A percentile compares a stretch with the other conserved stretches of the same genome.
Conservation (phyloP, 2,113 vertebrate genomes). For the Rhinoderma darwinii region DNA sequence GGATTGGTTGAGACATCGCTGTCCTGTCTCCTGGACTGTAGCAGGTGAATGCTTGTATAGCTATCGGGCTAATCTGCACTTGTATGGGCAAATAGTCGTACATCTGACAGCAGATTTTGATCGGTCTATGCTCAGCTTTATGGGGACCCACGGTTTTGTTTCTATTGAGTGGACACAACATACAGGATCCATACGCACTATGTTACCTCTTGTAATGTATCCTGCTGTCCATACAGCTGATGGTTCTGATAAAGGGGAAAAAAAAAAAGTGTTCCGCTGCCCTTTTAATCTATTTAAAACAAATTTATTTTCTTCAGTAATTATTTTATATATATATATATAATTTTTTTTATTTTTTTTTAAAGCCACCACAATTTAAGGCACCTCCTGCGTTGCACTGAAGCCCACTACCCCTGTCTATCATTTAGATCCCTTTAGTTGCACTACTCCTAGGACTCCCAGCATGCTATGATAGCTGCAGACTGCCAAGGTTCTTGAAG, state of each 20-base stretch:
- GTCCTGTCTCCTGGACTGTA: no score
- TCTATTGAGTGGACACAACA: neutral
- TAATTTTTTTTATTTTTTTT: no score
- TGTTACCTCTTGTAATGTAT: no score
- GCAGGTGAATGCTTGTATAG: no score
- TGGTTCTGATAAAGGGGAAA: neutral
- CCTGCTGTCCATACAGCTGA: neutral
- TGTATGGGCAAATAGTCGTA: no score
- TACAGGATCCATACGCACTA: neutral
- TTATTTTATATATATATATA: no score
- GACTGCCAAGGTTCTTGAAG: neutral
- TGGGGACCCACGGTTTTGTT: no score
- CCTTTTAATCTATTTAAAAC: neutral
- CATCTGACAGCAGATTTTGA: neutral
- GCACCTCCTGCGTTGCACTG: neutral
- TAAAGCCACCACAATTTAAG: neutral
- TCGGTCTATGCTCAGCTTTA: no score
- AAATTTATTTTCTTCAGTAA: no score
- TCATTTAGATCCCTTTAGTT: neutral
- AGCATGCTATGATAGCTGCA: neutral
- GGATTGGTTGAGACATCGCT: no score
- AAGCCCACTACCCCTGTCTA: neutral
- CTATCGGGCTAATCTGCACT: no score
- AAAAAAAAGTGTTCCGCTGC: neutral
- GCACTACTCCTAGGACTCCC: neutral